Conservation (phyloP, 2,797 vertebrate species). For the Eupleurogrammus muticus region DNA sequence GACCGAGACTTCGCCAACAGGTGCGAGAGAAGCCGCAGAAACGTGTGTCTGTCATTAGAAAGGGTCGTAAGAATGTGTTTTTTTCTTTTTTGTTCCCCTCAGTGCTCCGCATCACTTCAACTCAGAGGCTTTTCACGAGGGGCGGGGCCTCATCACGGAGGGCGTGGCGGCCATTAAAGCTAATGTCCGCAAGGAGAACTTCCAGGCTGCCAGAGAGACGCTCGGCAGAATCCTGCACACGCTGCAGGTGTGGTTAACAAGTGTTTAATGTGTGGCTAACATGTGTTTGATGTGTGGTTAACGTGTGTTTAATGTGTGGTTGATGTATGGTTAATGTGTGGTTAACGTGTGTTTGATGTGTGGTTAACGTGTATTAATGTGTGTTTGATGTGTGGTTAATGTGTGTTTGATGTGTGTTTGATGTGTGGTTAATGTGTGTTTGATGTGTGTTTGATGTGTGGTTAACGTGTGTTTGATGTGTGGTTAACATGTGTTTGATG, state of each 20-base stretch:
- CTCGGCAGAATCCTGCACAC: constrained; percentile 80
- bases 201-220: constrained; percentile 77
- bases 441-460: no score
- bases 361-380: no score
- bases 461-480: no score
- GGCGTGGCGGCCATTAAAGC: constrained; percentile 74
- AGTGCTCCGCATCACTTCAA: constrained; percentile 82
- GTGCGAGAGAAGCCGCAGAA: constrained; percentile 18
- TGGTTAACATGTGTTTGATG: no score
- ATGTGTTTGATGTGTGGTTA: no score
- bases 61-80: background rate
- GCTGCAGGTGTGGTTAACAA: constrained; percentile 75
- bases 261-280: no score
- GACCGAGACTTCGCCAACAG: constrained; percentile 76
- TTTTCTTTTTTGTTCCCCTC: background rate
- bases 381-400: no score
- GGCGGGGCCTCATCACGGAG: constrained; percentile 71
- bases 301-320: no score
- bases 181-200: constrained; percentile 70
- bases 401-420: no score
- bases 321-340: no score
- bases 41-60: background rate
- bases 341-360: no score
- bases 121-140: constrained; percentile 77
- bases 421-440: no score